Evolutionary conservation across 2,113 vertebrate genomes (phyloP).

Genomic region (Equus quagga): DNA sequence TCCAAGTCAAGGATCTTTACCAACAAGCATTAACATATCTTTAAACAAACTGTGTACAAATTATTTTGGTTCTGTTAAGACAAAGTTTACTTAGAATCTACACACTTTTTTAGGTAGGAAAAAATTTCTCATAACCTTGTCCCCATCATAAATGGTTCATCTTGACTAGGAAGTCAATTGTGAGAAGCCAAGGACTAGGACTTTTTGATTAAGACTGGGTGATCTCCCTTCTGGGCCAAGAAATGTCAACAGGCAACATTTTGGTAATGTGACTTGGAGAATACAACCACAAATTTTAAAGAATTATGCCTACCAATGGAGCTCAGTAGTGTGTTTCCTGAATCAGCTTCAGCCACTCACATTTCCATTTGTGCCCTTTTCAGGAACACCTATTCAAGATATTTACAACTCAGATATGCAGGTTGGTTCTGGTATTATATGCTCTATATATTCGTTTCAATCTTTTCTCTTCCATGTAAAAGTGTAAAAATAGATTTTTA

Average conservation of each 20-base stretch:
- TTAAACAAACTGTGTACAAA: not conserved
- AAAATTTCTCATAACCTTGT: not conserved
- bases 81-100: not conserved
- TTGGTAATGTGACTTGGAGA: not conserved
- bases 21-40: not conserved
- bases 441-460: slow-evolving; percentile 72
- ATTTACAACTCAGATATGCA: slow-evolving; percentile 70
- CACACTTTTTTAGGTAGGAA: not conserved
- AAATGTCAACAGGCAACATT: not conserved
- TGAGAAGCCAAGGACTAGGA: not conserved
- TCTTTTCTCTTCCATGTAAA: slow-evolving; percentile 70
- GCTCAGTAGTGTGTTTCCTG: not conserved
- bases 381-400: slow-evolving; percentile 65
- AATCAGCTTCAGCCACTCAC: not conserved
- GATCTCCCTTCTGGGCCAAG: not conserved
- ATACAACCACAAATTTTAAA: not conserved
- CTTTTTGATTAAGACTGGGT: not conserved
- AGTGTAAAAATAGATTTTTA: slow-evolving; percentile 79
- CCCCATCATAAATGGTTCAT: not conserved
- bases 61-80: not conserved
- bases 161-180: not conserved
- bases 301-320: not conserved
- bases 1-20: not conserved
- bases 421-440: slow-evolving; percentile 61
- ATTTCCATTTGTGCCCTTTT: slow-evolving; percentile 61